Evolutionary conservation across 1,140 invertebrate species (phyloP).

Genomic region (Gonatopus flavifemur): DNA sequence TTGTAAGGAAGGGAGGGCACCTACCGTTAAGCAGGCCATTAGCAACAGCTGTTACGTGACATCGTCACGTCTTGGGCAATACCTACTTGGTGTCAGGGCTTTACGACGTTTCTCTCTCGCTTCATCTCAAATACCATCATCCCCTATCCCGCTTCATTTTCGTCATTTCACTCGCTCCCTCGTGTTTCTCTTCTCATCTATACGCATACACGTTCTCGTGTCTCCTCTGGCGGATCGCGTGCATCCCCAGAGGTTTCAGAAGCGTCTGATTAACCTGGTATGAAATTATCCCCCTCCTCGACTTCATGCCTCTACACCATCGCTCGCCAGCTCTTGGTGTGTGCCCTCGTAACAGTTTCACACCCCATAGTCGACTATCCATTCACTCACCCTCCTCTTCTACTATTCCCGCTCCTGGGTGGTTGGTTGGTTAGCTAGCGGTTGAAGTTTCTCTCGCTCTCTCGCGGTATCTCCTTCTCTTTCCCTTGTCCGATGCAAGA

Average conservation of each 20-base stretch:
- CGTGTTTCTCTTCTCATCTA: neutral
- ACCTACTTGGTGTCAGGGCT: conserved; percentile 21
- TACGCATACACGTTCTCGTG: too few relatives aligned
- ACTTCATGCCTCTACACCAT: too few relatives aligned
- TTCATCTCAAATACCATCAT: neutral
- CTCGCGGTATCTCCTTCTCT: neutral
- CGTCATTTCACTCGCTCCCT: neutral
- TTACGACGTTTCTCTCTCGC: too few relatives aligned
- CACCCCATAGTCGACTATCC: conserved; percentile 5
- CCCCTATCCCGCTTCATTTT: neutral
- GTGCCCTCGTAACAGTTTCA: conserved; percentile 15
- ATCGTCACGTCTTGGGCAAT: conserved; percentile 31
- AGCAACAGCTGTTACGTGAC: conserved; percentile 36
- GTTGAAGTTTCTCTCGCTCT: neutral
- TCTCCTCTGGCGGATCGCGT: conserved; percentile 7
- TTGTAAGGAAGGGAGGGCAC: conserved; percentile 11
- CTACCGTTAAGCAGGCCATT: conserved; percentile 32
- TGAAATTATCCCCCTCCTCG: conserved; percentile 28
- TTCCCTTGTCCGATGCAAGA: conserved; percentile 10
- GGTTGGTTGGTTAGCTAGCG: conserved; percentile 5
- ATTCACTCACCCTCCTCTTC: too few relatives aligned
- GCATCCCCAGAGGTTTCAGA: conserved; percentile 9
- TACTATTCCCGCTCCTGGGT: conserved; percentile 4
- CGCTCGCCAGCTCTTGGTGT: too few relatives aligned
- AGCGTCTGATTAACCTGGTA: conserved; percentile 37